phyloP scores from a whole-genome alignment of 1,140 invertebrate genomes.

The Nomia melanderi region DNA sequence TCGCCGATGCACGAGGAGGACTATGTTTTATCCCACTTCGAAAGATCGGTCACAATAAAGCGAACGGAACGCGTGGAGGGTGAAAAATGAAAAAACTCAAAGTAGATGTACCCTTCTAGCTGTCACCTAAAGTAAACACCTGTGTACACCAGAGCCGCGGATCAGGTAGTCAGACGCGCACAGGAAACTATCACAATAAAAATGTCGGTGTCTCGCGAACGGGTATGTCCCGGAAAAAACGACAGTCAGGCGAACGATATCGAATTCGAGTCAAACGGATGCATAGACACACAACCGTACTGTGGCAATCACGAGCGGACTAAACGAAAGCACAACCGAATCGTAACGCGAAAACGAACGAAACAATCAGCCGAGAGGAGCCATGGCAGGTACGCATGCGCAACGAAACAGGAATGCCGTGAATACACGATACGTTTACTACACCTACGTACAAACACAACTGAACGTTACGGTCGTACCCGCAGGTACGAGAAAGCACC shows the following conservation, averaged over 20 bases:
- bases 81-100: slow-evolving; percentile 20
- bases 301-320: slow-evolving; percentile 44
- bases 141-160: slow-evolving; percentile 22
- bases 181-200: slow-evolving; percentile 8
- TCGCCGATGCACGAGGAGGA: background rate
- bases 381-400: slow-evolving; percentile 61
- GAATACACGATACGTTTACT: slow-evolving; percentile 44
- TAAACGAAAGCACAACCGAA: slow-evolving; percentile 44
- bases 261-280: background rate
- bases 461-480: slow-evolving; percentile 56
- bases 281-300: background rate
- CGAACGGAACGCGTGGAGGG: background rate
- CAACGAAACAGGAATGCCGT: slow-evolving; percentile 40
- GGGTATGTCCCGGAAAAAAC: background rate
- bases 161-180: slow-evolving; percentile 22
- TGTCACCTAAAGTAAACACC: slow-evolving; percentile 45
- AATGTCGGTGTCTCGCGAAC: background rate
- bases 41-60: slow-evolving; percentile 7
- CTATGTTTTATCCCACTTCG: background rate
- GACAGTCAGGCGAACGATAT: background rate
- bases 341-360: slow-evolving; percentile 56
- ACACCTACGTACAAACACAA: slow-evolving; percentile 40
- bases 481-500: slow-evolving; percentile 70
- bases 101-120: slow-evolving; percentile 41
- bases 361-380: slow-evolving; percentile 54